Conservation (phyloP, 2,888 invertebrate species). For the Drosophila demipolita region DNA sequence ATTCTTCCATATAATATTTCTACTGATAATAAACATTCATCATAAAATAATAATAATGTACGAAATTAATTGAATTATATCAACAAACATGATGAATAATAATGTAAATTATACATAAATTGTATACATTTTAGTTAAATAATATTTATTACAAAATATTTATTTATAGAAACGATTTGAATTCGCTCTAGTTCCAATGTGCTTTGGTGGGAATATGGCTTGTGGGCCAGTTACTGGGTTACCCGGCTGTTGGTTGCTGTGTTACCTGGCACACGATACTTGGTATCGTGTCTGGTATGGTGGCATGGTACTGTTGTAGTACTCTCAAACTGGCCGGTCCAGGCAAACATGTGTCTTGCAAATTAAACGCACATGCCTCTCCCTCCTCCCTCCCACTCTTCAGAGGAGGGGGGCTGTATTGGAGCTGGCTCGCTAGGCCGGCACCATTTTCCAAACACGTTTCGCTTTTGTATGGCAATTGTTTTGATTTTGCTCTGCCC, state of each 20-base stretch:
- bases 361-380: conserved; percentile 83
- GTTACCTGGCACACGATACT: conserved; percentile 7
- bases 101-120: neutral
- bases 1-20: neutral
- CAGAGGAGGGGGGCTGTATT: neutral
- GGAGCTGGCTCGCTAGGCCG: conserved; percentile 16
- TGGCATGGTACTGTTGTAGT: neutral
- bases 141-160: neutral
- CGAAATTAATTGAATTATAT: neutral
- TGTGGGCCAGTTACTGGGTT: conserved; percentile 49
- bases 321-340: conserved; percentile 26
- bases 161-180: neutral
- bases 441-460: conserved; percentile 48
- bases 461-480: conserved; percentile 60
- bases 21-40: neutral
- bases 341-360: conserved; percentile 79
- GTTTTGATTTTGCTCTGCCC: conserved; percentile 65
- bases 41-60: neutral
- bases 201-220: conserved; percentile 36
- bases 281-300: neutral
- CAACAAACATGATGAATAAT: neutral
- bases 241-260: conserved; percentile 30
- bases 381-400: conserved; percentile 9
- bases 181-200: conserved; percentile 19
- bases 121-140: neutral